Evolutionary conservation across 1,140 invertebrate genomes (phyloP).

Genomic region (Drosophila pseudoobscura): DNA sequence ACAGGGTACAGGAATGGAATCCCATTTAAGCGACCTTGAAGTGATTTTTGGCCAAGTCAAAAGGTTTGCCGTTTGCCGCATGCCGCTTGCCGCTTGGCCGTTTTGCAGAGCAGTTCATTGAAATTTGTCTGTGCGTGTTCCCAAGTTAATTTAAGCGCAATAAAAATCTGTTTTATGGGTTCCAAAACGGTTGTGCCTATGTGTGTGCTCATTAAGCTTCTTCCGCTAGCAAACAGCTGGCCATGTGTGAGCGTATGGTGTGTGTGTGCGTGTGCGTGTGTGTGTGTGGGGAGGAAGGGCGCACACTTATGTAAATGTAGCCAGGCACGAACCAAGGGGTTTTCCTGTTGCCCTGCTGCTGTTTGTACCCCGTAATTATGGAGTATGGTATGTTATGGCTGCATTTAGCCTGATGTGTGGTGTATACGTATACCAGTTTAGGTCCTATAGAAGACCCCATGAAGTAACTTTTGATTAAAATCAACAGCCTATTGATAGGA

Average conservation of each 20-base stretch:
- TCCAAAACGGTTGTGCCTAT: conserved; percentile 9
- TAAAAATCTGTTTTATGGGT: conserved; percentile 74
- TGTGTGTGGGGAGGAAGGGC: conserved; percentile 28
- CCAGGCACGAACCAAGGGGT: conserved; percentile 46
- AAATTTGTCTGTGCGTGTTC: conserved; percentile 40
- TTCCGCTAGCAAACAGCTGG: conserved; percentile 59
- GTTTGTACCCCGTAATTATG: conserved; percentile 19
- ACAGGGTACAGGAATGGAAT: conserved; percentile 36
- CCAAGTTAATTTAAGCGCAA: conserved; percentile 67
- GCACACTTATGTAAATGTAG: conserved; percentile 75
- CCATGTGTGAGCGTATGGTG: conserved; percentile 10
- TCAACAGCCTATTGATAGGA: no score
- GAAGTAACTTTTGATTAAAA: no score
- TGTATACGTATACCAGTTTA: no score
- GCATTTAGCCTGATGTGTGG: not conserved
- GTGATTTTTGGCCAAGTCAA: conserved; percentile 41
- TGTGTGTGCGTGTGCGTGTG: conserved; percentile 22
- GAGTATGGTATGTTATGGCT: no score
- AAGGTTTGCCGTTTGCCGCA: conserved; percentile 29
- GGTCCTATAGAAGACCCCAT: no score
- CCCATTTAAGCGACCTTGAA: conserved; percentile 43
- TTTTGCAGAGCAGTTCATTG: conserved; percentile 41
- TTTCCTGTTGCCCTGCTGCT: conserved; percentile 17
- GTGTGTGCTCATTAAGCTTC: conserved; percentile 73
- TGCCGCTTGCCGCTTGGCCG: conserved; percentile 8